phyloP scores from a whole-genome alignment of 2,113 vertebrate species.

The Danionella cerebrum region DNA sequence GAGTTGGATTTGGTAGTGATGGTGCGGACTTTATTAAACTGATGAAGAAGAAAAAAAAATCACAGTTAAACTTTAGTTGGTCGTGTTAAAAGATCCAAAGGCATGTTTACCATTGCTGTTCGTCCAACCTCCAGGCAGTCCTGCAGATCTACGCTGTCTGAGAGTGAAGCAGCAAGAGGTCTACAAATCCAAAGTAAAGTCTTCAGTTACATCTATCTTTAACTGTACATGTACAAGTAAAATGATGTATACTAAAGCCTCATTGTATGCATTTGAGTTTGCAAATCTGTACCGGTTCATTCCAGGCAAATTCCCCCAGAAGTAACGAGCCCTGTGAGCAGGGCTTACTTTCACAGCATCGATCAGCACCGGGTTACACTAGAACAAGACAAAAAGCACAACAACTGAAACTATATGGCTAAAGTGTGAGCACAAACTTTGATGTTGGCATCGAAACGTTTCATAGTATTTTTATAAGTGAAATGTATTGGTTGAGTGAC shows the following conservation, averaged over 20 bases:
- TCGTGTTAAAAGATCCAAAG: neutral
- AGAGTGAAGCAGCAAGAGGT: constrained; percentile 64
- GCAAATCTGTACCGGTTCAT: constrained; percentile 78
- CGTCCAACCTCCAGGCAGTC: constrained; percentile 79
- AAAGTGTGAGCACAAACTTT: no score
- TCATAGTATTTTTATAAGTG: no score
- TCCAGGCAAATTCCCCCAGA: constrained; percentile 94
- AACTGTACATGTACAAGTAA: neutral
- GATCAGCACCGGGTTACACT: constrained; percentile 91
- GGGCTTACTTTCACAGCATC: constrained; percentile 88
- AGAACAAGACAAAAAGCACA: neutral
- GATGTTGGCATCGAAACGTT: no score
- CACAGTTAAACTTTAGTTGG: neutral
- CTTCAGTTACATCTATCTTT: neutral
- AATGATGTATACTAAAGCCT: neutral
- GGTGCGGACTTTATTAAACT: constrained; percentile 83
- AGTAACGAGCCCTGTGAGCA: constrained; percentile 85
- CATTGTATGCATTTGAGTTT: neutral
- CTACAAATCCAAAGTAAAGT: constrained; percentile 45
- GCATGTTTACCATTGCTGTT: constrained; percentile 64
- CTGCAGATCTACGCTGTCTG: constrained; percentile 73
- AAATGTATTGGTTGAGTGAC: no score
- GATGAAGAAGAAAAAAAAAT: constrained; percentile 39
- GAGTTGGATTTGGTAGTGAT: constrained; percentile 84
- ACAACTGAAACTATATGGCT: no score